phyloP scores from a whole-genome alignment of 1,140 invertebrate species.

The Brachionus plicatilis region DNA sequence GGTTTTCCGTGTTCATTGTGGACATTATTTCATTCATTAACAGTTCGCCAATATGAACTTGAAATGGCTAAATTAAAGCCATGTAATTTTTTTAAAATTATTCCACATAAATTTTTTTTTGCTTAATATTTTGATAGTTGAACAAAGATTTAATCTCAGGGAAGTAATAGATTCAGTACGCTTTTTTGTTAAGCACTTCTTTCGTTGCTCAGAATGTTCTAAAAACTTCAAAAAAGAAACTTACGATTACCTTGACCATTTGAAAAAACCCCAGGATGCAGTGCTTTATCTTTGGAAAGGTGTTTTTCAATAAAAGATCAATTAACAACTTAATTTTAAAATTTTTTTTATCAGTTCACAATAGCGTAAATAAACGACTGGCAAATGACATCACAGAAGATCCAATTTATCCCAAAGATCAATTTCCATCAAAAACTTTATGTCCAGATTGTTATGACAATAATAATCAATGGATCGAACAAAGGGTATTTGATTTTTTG shows the following conservation, averaged over 20 bases:
- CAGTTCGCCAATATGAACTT: constrained; percentile 11
- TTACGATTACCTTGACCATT: constrained; percentile 64
- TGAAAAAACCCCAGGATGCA: constrained; percentile 66
- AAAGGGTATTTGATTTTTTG: constrained; percentile 2
- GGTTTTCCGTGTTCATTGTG: constrained; percentile 44
- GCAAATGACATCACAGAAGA: constrained; percentile 81
- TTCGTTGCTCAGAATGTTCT: constrained; percentile 83
- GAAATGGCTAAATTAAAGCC: background rate
- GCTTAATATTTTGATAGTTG: background rate
- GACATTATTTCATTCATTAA: constrained; percentile 42
- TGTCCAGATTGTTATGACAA: constrained; percentile 66
- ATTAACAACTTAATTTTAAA: background rate
- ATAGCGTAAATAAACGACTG: constrained; percentile 73
- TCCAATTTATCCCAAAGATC: constrained; percentile 77
- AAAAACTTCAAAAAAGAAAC: constrained; percentile 71
- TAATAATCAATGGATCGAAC: background rate
- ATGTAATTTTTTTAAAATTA: background rate
- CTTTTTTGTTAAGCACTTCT: constrained; percentile 84
- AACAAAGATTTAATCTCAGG: constrained; percentile 54
- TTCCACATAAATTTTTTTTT: background rate
- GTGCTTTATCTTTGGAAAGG: constrained; percentile 89
- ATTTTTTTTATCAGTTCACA: constrained; percentile 15
- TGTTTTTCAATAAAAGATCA: constrained; percentile 64
- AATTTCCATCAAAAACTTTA: constrained; percentile 70
- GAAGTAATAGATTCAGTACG: constrained; percentile 73